Conservation (phyloP, 2,797 vertebrate species). For the Zalophus californianus region DNA sequence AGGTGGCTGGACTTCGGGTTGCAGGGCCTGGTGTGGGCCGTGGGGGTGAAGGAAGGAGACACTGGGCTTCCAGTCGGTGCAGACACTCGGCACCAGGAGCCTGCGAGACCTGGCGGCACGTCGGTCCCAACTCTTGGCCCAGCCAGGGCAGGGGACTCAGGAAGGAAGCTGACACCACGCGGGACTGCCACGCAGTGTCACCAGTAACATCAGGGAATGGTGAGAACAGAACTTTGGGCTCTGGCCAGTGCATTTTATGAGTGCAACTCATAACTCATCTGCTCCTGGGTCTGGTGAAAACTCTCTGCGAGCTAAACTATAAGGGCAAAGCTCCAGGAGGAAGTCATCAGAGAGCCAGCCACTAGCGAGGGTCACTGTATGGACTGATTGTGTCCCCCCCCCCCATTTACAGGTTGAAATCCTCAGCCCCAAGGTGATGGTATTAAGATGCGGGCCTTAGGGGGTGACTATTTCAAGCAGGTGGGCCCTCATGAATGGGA, state of each 20-base stretch:
- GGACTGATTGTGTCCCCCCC: not conserved
- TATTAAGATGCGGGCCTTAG: not conserved
- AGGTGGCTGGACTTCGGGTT: not conserved
- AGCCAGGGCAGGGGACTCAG: not conserved
- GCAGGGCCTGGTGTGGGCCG: not conserved
- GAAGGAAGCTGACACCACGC: not conserved
- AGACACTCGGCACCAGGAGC: not conserved
- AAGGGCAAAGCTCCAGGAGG: not conserved
- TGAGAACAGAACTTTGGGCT: not conserved
- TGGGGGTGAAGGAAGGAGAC: not conserved
- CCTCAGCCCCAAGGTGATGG: not conserved
- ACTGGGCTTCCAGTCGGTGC: not conserved
- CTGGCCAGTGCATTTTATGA: not conserved
- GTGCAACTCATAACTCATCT: not conserved
- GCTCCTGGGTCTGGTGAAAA: not conserved
- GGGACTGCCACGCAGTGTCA: not conserved
- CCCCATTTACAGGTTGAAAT: not conserved
- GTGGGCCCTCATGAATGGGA: not conserved
- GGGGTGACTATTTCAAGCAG: not conserved
- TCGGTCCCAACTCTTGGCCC: not conserved
- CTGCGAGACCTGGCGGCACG: rapidly evolving
- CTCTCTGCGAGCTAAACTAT: not conserved
- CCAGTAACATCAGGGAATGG: not conserved
- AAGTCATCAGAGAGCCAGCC: not conserved
- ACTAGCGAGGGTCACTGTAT: not conserved